A percentile compares a stretch with the other conserved stretches of the same genome.
These are phyloP conservation scores for Drosophila teissieri DNA, from an alignment of 1,140 invertebrate genomes.

Conservation along the genomic window DNA sequence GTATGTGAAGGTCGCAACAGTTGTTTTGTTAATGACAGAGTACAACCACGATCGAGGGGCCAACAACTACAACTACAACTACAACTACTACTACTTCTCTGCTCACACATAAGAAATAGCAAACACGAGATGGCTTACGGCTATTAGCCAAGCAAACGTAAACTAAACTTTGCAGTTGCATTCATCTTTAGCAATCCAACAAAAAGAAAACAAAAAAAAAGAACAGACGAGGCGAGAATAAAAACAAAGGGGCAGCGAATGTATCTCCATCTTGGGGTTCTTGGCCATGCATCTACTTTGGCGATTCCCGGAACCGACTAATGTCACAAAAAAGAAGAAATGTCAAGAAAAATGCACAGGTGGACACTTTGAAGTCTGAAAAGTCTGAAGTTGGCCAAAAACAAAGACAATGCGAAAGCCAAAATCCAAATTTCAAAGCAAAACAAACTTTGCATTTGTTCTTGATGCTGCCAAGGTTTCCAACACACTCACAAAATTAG, in stretches of 20 bases:
- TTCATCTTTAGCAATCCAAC: neutral
- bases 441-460: conserved; percentile 70
- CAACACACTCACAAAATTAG: conserved; percentile 51
- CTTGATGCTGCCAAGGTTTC: conserved; percentile 74
- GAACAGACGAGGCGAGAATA: neutral
- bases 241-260: conserved; percentile 6
- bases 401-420: conserved; percentile 10
- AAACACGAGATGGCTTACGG: conserved; percentile 41
- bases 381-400: conserved; percentile 28
- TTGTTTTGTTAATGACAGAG: conserved; percentile 84
- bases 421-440: conserved; percentile 15
- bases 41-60: conserved; percentile 57
- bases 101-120: conserved; percentile 22
- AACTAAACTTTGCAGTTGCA: conserved; percentile 15
- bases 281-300: conserved; percentile 35
- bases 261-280: conserved; percentile 28
- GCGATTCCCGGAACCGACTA: conserved; percentile 65
- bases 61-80: conserved; percentile 6
- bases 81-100: conserved; percentile 4
- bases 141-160: conserved; percentile 15
- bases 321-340: conserved; percentile 26
- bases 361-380: conserved; percentile 63
- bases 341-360: conserved; percentile 67
- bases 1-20: conserved; percentile 85
- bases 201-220: conserved; percentile 1